phyloP scores from a whole-genome alignment of 2,888 invertebrate species.

The Volucella inanis region DNA sequence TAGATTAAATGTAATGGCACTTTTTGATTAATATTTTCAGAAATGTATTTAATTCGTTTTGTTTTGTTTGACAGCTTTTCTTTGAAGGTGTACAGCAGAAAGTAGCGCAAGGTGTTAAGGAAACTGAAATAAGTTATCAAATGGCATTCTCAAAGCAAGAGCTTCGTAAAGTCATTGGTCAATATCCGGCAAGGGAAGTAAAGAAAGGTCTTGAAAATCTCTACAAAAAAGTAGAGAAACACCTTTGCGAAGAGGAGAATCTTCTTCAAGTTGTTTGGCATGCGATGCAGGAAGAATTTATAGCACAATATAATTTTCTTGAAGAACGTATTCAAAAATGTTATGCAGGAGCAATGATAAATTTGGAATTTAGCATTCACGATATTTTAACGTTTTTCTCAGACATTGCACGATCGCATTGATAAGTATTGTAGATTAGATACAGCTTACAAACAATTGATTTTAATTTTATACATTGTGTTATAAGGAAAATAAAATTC shows the following conservation, averaged over 20 bases:
- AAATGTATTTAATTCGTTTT: constrained; percentile 31
- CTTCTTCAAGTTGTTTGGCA: constrained; percentile 98
- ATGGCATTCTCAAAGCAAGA: constrained; percentile 98
- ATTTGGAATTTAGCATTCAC: constrained; percentile 96
- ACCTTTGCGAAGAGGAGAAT: constrained; percentile 96
- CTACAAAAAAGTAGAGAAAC: constrained; percentile 98
- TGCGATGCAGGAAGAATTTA: constrained; percentile 99
- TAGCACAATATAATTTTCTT: constrained; percentile 96
- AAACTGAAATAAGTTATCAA: constrained; percentile 98
- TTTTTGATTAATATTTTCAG: not conserved
- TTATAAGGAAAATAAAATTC: constrained; percentile 30
- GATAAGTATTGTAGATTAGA: constrained; percentile 77
- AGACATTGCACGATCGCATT: constrained; percentile 98
- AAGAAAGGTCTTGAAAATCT: constrained; percentile 96
- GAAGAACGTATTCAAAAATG: constrained; percentile 97
- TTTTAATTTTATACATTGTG: constrained; percentile 57
- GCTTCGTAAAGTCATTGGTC: constrained; percentile 95
- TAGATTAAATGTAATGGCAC: constrained; percentile 90
- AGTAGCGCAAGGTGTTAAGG: constrained; percentile 96
- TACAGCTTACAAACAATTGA: constrained; percentile 23
- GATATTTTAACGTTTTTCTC: constrained; percentile 98
- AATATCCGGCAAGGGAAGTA: constrained; percentile 96
- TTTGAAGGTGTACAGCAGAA: constrained; percentile 98
- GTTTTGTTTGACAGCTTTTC: constrained; percentile 88
- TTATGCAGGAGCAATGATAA: constrained; percentile 97